These are phyloP conservation scores for Enteromius fasciolatus DNA, from an alignment of 2,797 vertebrate genomes.

Conservation along the genomic window DNA sequence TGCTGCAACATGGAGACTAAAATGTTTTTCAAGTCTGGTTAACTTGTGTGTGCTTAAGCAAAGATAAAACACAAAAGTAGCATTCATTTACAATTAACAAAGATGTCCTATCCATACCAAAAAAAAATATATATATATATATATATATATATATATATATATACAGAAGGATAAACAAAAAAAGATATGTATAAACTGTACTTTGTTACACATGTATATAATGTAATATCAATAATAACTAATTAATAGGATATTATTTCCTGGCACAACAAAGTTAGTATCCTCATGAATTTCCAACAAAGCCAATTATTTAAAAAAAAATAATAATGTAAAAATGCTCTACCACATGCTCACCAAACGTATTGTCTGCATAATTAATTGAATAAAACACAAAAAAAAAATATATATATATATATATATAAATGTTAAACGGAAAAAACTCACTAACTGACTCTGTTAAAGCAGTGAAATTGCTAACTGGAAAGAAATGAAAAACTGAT, in stretches of 20 bases:
- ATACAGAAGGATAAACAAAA: too few species aligned
- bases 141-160: too few species aligned
- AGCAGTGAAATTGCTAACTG: not conserved
- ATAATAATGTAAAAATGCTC: not conserved
- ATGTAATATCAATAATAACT: not conserved
- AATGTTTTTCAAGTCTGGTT: not conserved
- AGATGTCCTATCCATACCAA: too few species aligned
- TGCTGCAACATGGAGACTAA: not conserved
- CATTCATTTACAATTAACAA: not conserved
- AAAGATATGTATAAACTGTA: not conserved
- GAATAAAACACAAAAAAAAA: not conserved
- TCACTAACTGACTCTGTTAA: not conserved
- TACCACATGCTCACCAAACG: not conserved
- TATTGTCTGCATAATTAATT: not conserved
- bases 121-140: too few species aligned
- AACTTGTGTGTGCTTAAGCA: not conserved
- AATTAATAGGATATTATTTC: not conserved
- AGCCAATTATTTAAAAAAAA: not conserved
- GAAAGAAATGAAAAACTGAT: not conserved
- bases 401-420: not conserved
- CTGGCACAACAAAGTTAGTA: not conserved
- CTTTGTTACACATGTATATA: not conserved
- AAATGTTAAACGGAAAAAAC: not conserved
- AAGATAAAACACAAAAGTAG: not conserved
- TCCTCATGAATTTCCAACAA: not conserved